A percentile compares a stretch with the other conserved stretches of the same genome.
Conservation (phyloP, 2,113 vertebrate species). For the Erythrocercus mccallii region DNA sequence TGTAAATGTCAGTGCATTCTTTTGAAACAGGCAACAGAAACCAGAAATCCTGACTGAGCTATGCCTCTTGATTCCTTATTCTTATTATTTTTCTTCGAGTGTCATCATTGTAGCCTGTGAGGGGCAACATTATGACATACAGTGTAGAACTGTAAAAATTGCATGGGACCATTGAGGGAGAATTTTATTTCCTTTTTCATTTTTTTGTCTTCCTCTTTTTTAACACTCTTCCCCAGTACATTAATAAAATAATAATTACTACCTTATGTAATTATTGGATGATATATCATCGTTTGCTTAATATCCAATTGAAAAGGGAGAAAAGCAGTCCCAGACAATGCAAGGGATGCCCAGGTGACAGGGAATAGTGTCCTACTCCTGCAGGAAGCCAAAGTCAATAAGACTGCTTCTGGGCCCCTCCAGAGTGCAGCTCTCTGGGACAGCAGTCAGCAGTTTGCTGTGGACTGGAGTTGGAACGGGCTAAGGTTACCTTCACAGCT, state of each 20-base stretch:
- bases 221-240: background rate
- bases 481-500: conserved; percentile 39
- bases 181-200: background rate
- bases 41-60: background rate
- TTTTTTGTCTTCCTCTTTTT: background rate
- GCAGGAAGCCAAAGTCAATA: background rate
- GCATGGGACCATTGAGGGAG: background rate
- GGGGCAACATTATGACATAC: background rate
- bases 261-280: background rate
- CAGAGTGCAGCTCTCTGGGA: background rate
- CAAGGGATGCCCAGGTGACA: background rate
- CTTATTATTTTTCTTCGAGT: background rate
- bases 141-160: background rate
- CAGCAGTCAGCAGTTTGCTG: background rate
- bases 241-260: background rate
- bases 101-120: background rate
- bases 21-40: background rate
- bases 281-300: background rate
- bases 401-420: background rate
- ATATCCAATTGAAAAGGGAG: background rate
- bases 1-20: background rate
- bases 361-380: background rate
- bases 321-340: background rate
- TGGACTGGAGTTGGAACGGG: background rate
- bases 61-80: background rate